A percentile compares a stretch with the other conserved stretches of the same genome.
Conservation (phyloP, 2,797 vertebrate species). For the Onychomys leucogaster region DNA sequence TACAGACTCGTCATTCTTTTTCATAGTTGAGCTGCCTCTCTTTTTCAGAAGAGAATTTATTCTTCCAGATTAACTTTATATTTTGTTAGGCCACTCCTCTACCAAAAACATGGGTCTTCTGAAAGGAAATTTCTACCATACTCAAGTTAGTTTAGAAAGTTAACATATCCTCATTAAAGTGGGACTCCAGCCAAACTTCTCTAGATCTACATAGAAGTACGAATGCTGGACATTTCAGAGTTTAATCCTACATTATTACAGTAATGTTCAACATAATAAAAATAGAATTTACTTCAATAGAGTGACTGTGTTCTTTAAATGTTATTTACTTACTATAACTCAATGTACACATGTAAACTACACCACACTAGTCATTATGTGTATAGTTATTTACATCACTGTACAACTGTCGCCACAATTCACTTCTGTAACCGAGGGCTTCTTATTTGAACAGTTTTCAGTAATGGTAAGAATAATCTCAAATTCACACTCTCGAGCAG, state of each 20-base stretch:
- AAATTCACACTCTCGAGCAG: neutral
- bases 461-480: neutral
- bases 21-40: neutral
- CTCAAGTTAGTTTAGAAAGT: neutral
- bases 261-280: neutral
- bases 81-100: neutral
- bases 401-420: neutral
- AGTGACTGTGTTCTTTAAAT: neutral
- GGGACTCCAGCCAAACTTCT: neutral
- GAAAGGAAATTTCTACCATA: neutral
- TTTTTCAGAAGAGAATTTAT: conserved; percentile 2
- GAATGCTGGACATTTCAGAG: neutral
- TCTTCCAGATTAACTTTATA: neutral
- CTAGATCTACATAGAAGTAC: neutral
- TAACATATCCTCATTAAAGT: neutral
- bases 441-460: neutral
- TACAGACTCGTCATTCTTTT: neutral
- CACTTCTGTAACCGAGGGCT: neutral
- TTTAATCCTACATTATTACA: neutral
- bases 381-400: neutral
- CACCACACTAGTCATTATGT: neutral
- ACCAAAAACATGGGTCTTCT: neutral
- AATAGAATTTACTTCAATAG: neutral
- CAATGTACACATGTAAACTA: neutral
- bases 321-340: neutral